These are phyloP conservation scores for Oryzias melastigma DNA, from an alignment of 2,113 vertebrate species.

Conservation along the genomic window DNA sequence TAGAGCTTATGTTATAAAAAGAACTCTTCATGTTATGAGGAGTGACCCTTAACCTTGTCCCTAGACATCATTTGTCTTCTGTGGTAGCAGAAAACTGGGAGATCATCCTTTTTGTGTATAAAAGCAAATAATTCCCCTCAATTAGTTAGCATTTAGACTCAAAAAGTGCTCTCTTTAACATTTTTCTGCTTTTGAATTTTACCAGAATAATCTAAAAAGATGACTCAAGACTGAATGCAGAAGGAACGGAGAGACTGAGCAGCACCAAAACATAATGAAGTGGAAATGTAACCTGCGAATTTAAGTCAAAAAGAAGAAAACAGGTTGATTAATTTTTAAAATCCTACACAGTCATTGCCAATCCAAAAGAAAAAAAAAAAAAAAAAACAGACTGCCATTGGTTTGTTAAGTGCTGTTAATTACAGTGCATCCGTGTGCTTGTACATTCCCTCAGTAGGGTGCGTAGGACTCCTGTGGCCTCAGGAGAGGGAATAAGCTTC, in stretches of 20 bases:
- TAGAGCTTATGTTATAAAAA: too few relatives aligned
- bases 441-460: constrained; percentile 58
- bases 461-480: constrained; percentile 54
- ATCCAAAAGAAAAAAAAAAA: constrained; percentile 38
- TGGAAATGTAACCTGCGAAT: constrained; percentile 4
- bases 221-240: too few relatives aligned
- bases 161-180: constrained; percentile 29
- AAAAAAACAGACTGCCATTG: too few relatives aligned
- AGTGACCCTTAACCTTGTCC: constrained; percentile 76
- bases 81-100: constrained; percentile 74
- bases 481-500: constrained; percentile 75
- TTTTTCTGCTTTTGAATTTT: constrained; percentile 1
- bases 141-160: constrained; percentile 56
- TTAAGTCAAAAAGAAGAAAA: constrained; percentile 44
- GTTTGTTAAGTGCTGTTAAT: constrained; percentile 69
- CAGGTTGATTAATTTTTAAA: constrained; percentile 39
- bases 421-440: constrained; percentile 57
- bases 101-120: constrained; percentile 67
- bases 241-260: too few relatives aligned
- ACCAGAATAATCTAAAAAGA: too few relatives aligned
- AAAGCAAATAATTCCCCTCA: constrained; percentile 56
- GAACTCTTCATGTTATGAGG: constrained; percentile 88
- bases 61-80: constrained; percentile 85
- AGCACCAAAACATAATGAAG: too few relatives aligned
- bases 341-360: constrained; percentile 46